Evolutionary conservation across 2,113 vertebrate genomes (phyloP).

Genomic region (Gallinago undulata): DNA sequence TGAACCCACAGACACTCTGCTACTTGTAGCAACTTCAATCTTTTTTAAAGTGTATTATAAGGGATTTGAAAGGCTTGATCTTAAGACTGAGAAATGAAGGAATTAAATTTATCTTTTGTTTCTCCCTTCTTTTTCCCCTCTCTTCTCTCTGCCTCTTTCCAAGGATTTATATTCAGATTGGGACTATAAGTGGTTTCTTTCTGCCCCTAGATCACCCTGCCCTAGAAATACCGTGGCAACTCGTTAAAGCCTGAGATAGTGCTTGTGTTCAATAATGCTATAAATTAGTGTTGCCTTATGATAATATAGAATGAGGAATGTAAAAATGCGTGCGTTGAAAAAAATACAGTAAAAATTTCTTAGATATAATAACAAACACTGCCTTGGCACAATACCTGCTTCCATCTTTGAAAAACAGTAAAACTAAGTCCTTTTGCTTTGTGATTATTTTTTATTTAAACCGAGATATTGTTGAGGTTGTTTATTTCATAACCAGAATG

Average conservation of each 20-base stretch:
- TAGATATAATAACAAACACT: not conserved
- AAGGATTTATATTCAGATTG: not conserved
- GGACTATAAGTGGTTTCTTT: not conserved
- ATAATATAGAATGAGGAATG: not conserved
- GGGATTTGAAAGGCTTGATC: not conserved
- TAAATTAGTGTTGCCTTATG: not conserved
- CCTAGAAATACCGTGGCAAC: not conserved
- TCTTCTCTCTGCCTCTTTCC: not conserved
- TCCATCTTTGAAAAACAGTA: not conserved
- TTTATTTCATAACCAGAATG: slow-evolving; percentile 22
- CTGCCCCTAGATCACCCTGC: not conserved
- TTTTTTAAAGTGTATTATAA: not conserved
- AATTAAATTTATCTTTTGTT: not conserved
- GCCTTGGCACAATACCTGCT: not conserved
- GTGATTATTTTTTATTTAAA: not conserved
- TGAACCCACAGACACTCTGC: not conserved
- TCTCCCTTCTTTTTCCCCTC: accelerated
- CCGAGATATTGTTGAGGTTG: not conserved
- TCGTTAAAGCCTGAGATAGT: not conserved
- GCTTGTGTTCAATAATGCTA: not conserved
- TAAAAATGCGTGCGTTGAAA: not conserved
- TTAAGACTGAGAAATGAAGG: not conserved
- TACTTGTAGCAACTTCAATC: not conserved
- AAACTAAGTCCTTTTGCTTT: not conserved
- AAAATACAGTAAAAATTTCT: not conserved